Base-by-base conservation (phyloP, 2,113 vertebrate genomes). In the Chrysochloris asiatica region DNA sequence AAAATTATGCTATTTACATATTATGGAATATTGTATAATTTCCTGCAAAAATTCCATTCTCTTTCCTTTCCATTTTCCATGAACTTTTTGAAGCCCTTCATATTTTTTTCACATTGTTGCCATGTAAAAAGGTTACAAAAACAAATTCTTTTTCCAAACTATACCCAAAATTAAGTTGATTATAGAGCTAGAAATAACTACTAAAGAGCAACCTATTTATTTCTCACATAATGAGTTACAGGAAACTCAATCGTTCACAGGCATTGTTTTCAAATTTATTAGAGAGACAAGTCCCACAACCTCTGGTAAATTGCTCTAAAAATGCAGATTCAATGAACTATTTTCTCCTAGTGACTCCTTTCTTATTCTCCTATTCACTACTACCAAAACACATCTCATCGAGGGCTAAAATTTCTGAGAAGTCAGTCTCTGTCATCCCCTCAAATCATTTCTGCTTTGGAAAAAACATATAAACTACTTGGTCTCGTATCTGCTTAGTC, bases 401-500 rank as follows among this genome's bases (percentile, higher is more conserved):
- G 52, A 71, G 17, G 33, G 41, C 17, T 19, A 59, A 43, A 92
- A 24, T 41, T 63, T 72, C 72, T 65, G 52, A 78, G 71, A 87
- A 78, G 38, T 28, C 36, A 77, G 50, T 45, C 26, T 63, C 79
- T 83, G 24, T 54, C 9, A 22, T 69, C 21, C 19, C 48, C 30
- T 17, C 61, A 47, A 77, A n/a, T 89, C 28, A 76, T 69, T 88
- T 94, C 48, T 67, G n/a, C n/a, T 85, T 88, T 75, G 50, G 24
- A 88, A 80, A 72, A 10, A 95, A 36, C 9, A 84, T 6, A 13
- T 56, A 73, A 52, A 75, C 3, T 33, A 93, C n/a, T 30, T 59
- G 33, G 2, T 93, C 61, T 61, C 28, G 12, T 28, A 95, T 80
- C 33, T 95, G 67, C 50, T 90, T 95, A 7, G 36, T 95, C 59